Evolutionary conservation across 2,113 vertebrate species (phyloP).

Genomic region (Pteropus alecto): DNA sequence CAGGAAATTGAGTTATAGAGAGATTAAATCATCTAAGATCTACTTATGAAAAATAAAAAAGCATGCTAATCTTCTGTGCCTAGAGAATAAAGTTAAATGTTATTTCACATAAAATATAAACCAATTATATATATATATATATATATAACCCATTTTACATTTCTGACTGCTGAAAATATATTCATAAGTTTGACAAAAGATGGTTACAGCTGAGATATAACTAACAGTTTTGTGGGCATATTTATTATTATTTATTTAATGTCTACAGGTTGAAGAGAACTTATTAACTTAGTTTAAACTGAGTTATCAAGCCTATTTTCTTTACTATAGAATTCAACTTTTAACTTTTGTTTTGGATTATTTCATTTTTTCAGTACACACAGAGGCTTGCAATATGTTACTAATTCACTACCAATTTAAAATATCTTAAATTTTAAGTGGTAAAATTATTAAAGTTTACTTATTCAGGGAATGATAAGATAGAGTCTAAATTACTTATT

Average conservation of each 20-base stretch:
- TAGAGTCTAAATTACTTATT: not conserved
- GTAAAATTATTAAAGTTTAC: not conserved
- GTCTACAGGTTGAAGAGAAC: not conserved
- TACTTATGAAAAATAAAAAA: not conserved
- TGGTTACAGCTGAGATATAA: not conserved
- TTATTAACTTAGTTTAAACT: not conserved
- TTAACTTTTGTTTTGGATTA: not conserved
- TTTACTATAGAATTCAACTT: not conserved
- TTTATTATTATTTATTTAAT: not conserved
- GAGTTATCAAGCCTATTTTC: not conserved
- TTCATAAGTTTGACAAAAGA: not conserved
- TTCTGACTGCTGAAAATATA: not conserved
- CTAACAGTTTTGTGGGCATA: not conserved
- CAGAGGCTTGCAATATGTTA: not conserved
- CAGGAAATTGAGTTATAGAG: not conserved
- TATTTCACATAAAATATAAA: not conserved
- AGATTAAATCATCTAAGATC: not conserved
- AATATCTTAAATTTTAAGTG: conserved; percentile 9
- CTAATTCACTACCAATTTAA: not conserved
- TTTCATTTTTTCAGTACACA: not conserved
- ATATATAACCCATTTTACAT: not conserved
- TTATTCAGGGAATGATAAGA: not conserved
- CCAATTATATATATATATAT: no score
- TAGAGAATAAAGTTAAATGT: not conserved
- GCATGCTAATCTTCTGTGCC: not conserved